Conservation (phyloP, 1,140 invertebrate species). For the Neomicropteryx cornuta region DNA sequence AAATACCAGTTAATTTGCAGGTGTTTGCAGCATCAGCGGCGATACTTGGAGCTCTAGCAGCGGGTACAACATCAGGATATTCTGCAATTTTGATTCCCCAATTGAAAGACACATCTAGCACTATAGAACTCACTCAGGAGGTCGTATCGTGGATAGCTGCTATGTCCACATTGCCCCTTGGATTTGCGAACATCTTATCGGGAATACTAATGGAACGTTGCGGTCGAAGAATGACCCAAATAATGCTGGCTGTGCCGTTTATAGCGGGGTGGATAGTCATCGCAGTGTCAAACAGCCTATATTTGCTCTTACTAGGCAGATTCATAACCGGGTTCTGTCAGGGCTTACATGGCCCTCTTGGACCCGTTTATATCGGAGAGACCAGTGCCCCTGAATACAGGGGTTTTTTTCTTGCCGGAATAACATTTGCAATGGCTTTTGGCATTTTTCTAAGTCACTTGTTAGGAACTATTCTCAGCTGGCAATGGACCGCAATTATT, state of each 20-base stretch:
- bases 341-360: conserved; percentile 39
- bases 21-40: conserved; percentile 26
- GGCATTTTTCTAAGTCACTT: conserved; percentile 46
- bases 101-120: conserved; percentile 23
- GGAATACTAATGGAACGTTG: conserved; percentile 51
- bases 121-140: conserved; percentile 22
- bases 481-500: conserved; percentile 42
- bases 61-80: conserved; percentile 47
- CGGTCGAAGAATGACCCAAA: conserved; percentile 50
- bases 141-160: conserved; percentile 45
- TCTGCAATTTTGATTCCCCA: conserved; percentile 52
- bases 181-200: conserved; percentile 45
- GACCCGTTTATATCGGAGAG: conserved; percentile 45
- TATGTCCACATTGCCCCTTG: conserved; percentile 42
- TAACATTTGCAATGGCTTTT: conserved; percentile 41
- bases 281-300: conserved; percentile 34
- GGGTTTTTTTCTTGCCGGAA: conserved; percentile 41
- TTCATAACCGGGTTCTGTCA: conserved; percentile 51
- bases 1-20: conserved; percentile 20
- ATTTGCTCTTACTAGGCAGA: conserved; percentile 49
- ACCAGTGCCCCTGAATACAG: conserved; percentile 42
- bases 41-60: conserved; percentile 29
- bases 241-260: conserved; percentile 45
- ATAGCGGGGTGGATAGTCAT: conserved; percentile 54
- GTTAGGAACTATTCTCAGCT: conserved; percentile 46